Percentiles rank a stretch among this genome's conserved stretches.
Conservation (phyloP, 2,113 vertebrate genomes). For the Scalopus aquaticus region DNA sequence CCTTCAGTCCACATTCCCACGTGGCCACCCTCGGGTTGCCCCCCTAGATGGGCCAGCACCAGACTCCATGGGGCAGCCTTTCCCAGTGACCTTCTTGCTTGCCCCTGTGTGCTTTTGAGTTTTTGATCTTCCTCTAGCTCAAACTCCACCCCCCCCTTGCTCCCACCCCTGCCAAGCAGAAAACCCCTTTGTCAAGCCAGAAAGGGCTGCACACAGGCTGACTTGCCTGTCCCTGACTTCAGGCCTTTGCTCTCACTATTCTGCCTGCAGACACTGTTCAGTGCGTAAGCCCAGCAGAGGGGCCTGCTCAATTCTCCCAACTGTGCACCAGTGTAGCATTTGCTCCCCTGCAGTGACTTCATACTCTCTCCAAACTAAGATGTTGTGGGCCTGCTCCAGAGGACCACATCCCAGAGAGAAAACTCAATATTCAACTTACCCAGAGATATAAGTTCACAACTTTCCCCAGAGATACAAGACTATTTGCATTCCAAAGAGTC, state of each 20-base stretch:
- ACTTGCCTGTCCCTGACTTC: neutral
- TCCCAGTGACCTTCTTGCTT: neutral
- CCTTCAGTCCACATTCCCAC: neutral
- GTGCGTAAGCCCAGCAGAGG: no score
- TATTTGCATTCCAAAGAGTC: neutral
- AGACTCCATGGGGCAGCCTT: neutral
- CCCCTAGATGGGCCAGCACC: no score
- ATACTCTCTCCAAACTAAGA: accelerated
- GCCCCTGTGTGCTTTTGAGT: neutral
- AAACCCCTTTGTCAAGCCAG: neutral
- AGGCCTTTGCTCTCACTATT: neutral
- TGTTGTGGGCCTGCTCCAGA: neutral
- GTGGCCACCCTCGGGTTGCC: neutral
- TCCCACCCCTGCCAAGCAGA: neutral
- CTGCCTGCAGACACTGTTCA: neutral
- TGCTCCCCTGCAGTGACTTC: accelerated
- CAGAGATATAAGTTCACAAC: no score
- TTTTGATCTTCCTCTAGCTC: neutral
- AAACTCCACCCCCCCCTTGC: neutral
- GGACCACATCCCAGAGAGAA: neutral
- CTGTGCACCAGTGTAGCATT: accelerated
- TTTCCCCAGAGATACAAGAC: neutral
- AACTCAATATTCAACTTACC: neutral
- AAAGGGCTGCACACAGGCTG: neutral
- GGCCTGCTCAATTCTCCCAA: neutral